Conservation (phyloP, 2,888 invertebrate genomes). For the Macaria notata region DNA sequence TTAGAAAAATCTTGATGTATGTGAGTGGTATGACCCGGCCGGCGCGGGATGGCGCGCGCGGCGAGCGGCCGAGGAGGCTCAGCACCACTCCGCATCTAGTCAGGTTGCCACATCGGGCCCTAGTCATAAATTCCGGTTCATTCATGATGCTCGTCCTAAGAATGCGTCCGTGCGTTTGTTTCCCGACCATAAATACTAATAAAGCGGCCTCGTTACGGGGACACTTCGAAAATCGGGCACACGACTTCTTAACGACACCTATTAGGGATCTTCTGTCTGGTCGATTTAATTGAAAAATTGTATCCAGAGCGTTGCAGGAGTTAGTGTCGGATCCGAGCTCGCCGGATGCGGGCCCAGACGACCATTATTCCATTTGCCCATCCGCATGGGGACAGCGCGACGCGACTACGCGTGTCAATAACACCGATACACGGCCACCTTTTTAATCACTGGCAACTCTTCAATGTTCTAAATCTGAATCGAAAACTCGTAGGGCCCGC, state of each 20-base stretch:
- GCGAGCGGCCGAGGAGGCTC: constrained; percentile 33
- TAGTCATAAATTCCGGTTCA: constrained; percentile 74
- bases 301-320: constrained; percentile 79
- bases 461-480: constrained; percentile 62
- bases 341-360: constrained; percentile 82
- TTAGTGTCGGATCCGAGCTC: constrained; percentile 77
- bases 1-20: constrained; percentile 71
- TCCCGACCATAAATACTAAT: constrained; percentile 79
- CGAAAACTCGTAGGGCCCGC: constrained; percentile 60
- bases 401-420: constrained; percentile 61
- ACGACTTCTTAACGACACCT: constrained; percentile 82
- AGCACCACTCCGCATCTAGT: constrained; percentile 52
- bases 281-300: constrained; percentile 82
- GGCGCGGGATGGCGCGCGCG: constrained; percentile 42
- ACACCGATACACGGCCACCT: constrained; percentile 58
- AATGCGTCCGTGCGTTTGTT: constrained; percentile 60
- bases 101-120: constrained; percentile 62
- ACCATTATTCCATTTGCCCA: constrained; percentile 81
- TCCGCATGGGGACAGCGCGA: constrained; percentile 73
- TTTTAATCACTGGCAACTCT: constrained; percentile 59
- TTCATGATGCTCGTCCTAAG: constrained; percentile 58
- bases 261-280: constrained; percentile 81
- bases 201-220: constrained; percentile 78
- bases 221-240: constrained; percentile 81
- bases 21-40: constrained; percentile 49